A percentile compares a stretch with the other conserved stretches of the same genome.
Evolutionary conservation across 2,113 vertebrate species (phyloP).

Genomic region (Varanus salvator): DNA sequence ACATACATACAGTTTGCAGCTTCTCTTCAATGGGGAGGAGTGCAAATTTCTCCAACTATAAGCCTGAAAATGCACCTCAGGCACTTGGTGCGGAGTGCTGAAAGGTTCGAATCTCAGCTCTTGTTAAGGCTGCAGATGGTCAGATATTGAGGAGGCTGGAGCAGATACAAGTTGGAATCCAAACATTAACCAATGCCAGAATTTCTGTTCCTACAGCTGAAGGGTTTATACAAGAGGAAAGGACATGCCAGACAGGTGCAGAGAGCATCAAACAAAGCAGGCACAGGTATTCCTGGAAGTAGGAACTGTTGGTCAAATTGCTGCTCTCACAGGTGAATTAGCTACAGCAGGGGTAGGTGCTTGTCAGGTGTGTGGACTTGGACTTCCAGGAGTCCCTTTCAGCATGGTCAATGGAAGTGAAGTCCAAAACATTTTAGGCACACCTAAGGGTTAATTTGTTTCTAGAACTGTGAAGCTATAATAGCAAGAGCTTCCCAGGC

Average conservation of each 20-base stretch:
- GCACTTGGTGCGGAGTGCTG: not conserved
- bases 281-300: too few species aligned
- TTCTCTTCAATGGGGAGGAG: slow-evolving; percentile 13
- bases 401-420: too few species aligned
- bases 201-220: not conserved
- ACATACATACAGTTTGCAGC: not conserved
- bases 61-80: not conserved
- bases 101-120: not conserved
- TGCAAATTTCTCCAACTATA: slow-evolving; percentile 8
- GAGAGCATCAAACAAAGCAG: too few species aligned
- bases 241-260: not conserved
- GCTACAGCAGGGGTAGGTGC: too few species aligned
- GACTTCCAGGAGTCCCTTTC: too few species aligned
- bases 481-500: too few species aligned
- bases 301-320: too few species aligned
- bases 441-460: too few species aligned
- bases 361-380: too few species aligned
- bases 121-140: not conserved
- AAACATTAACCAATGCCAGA: not conserved
- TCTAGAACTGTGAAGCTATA: too few species aligned
- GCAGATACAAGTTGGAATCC: not conserved
- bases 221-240: not conserved
- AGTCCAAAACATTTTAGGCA: too few species aligned
- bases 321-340: too few species aligned
- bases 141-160: not conserved